Conservation (phyloP, 1,140 invertebrate species). For the Aradophagus sp. region DNA sequence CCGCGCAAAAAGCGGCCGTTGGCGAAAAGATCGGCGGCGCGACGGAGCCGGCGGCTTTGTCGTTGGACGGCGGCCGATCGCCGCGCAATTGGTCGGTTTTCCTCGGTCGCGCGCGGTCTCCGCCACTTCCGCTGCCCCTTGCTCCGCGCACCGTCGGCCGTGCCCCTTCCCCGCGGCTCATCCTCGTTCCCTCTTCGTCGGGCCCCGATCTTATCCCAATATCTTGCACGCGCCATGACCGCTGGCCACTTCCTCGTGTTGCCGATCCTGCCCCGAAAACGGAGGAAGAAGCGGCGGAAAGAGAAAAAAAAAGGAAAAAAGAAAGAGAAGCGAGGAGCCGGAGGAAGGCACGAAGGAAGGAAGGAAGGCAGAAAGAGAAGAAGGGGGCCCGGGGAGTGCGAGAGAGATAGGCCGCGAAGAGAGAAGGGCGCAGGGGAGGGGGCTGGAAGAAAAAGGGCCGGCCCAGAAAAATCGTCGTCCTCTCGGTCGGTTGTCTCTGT, state of each 20-base stretch:
- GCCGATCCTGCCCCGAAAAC: slow-evolving; percentile 20
- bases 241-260: slow-evolving; percentile 48
- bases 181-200: slow-evolving; percentile 30
- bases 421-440: slow-evolving; percentile 1
- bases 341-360: slow-evolving; percentile 11
- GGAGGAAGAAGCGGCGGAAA: slow-evolving; percentile 27
- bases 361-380: neutral
- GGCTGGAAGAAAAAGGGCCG: slow-evolving; percentile 33
- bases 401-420: too few relatives aligned
- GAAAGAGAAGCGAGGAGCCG: too few relatives aligned
- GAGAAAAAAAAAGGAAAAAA: too few relatives aligned
- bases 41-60: too few relatives aligned
- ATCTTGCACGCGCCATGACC: slow-evolving; percentile 35
- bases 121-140: slow-evolving; percentile 39
- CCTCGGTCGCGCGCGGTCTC: slow-evolving; percentile 14
- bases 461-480: slow-evolving; percentile 48
- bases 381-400: too few relatives aligned
- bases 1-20: too few relatives aligned
- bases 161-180: slow-evolving; percentile 28
- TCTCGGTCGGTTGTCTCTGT: slow-evolving; percentile 37
- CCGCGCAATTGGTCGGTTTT: slow-evolving; percentile 19
- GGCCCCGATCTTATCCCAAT: slow-evolving; percentile 35
- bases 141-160: slow-evolving; percentile 26
- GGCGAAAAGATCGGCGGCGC: too few relatives aligned
- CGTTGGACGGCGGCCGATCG: too few relatives aligned